A percentile compares a stretch with the other conserved stretches of the same genome.
These are phyloP conservation scores for Endomychus coccineus DNA, from an alignment of 2,888 invertebrate genomes.

Conservation along the genomic window DNA sequence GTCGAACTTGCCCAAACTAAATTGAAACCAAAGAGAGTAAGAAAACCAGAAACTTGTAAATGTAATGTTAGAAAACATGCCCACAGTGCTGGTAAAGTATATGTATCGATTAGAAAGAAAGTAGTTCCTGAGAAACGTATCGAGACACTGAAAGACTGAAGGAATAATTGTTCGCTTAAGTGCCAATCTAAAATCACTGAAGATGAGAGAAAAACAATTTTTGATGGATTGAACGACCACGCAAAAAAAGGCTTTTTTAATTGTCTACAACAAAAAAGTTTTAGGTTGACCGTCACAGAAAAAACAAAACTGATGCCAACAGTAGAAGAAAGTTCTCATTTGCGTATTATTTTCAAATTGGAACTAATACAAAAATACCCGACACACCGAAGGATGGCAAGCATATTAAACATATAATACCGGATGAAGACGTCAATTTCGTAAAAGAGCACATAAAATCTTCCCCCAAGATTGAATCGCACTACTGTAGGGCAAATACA, in stretches of 20 bases:
- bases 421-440: not conserved
- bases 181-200: slow-evolving; percentile 2
- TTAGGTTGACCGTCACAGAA: slow-evolving; percentile 8
- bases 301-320: slow-evolving; percentile 15
- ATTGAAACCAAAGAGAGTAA: too few species aligned
- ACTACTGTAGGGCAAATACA: slow-evolving; percentile 1
- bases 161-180: not conserved
- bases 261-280: not conserved
- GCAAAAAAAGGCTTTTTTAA: not conserved
- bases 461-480: not conserved
- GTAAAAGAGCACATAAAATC: slow-evolving; percentile 1
- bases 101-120: slow-evolving; percentile 5
- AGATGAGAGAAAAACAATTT: slow-evolving; percentile 1
- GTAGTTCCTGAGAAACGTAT: not conserved
- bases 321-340: slow-evolving; percentile 16
- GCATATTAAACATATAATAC: slow-evolving; percentile 1
- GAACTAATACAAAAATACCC: slow-evolving; percentile 9
- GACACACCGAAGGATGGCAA: not conserved
- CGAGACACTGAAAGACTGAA: slow-evolving; percentile 3
- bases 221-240: not conserved
- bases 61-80: slow-evolving; percentile 1
- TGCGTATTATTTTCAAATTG: slow-evolving; percentile 8
- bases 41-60: too few species aligned
- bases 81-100: not conserved
- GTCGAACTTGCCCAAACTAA: too few species aligned